phyloP scores from a whole-genome alignment of 2,888 invertebrate genomes.

The Seira musarum region DNA sequence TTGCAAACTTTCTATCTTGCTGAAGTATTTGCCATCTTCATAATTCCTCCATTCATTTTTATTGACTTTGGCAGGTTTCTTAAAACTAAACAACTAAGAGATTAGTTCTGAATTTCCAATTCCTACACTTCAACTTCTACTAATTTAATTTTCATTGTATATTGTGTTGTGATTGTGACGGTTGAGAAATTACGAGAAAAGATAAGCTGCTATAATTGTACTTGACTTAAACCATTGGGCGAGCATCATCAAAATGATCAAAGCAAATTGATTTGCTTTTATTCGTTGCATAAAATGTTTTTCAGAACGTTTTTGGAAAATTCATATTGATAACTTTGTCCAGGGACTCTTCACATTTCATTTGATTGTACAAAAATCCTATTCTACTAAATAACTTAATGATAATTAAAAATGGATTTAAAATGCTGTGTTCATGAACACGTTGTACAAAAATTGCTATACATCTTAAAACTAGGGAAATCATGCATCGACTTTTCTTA shows the following conservation, averaged over 20 bases:
- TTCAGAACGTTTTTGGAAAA: background rate
- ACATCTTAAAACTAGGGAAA: background rate
- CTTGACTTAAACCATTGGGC: background rate
- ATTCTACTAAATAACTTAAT: background rate
- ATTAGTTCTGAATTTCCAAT: background rate
- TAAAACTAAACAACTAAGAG: conserved; percentile 3
- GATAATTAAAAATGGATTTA: conserved; percentile 24
- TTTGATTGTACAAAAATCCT: background rate
- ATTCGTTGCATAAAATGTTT: background rate
- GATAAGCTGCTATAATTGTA: conserved; percentile 32
- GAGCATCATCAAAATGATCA: background rate
- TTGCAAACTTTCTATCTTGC: background rate
- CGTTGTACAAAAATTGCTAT: conserved; percentile 35
- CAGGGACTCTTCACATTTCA: background rate
- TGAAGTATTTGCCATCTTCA: background rate
- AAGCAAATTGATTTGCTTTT: background rate
- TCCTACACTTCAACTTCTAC: background rate
- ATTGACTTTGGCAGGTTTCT: conserved; percentile 22
- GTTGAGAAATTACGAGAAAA: too few relatives aligned
- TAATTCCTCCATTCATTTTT: background rate
- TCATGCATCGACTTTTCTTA: too few relatives aligned
- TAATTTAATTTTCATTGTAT: too few relatives aligned
- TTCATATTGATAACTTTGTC: too few relatives aligned
- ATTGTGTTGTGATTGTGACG: too few relatives aligned
- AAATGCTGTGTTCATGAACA: conserved; percentile 32